phyloP scores from a whole-genome alignment of 1,140 invertebrate species.

The Pentalonia nigronervosa region DNA sequence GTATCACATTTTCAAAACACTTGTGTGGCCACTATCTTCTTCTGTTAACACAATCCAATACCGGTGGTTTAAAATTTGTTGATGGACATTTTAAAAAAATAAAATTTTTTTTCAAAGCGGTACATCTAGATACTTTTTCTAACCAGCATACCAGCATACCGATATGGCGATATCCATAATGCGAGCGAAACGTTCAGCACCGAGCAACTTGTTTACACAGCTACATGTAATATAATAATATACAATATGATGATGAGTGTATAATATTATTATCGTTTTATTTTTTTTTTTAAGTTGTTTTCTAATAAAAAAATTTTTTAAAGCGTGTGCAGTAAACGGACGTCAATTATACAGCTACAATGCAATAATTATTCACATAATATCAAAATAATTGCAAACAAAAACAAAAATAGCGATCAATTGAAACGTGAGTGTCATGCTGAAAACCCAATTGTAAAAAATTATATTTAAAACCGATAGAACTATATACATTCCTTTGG shows the following conservation, averaged over 20 bases:
- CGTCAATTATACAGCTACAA: background rate
- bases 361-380: background rate
- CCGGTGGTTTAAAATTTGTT: constrained; percentile 13
- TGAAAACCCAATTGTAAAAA: background rate
- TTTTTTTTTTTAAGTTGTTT: background rate
- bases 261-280: background rate
- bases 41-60: constrained; percentile 54
- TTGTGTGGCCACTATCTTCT: background rate
- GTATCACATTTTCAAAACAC: constrained; percentile 3
- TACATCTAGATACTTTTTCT: background rate
- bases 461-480: background rate
- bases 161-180: background rate
- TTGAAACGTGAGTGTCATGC: background rate
- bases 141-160: background rate
- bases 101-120: background rate
- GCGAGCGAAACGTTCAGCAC: constrained; percentile 22
- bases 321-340: background rate
- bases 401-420: background rate
- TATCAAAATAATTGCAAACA: background rate
- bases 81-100: background rate
- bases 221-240: constrained; percentile 39
- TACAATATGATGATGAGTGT: constrained; percentile 6
- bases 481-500: background rate
- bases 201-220: background rate
- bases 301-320: background rate